A percentile compares a stretch with the other conserved stretches of the same genome.
phyloP scores from a whole-genome alignment of 1,140 invertebrate genomes.

The Eriosoma lanigerum region DNA sequence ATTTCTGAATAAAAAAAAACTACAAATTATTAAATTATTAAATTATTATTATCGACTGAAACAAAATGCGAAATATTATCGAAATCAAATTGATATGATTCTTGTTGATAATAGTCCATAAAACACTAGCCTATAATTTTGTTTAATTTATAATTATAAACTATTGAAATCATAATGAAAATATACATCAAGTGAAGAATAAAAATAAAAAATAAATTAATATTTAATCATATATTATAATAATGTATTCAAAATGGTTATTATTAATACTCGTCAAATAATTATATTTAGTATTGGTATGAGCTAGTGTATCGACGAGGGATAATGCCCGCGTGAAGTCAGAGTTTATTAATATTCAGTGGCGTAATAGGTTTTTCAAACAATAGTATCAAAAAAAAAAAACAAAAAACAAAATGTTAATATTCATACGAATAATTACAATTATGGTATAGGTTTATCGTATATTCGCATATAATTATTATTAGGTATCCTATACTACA shows the following conservation, averaged over 20 bases:
- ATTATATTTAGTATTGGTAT: not conserved
- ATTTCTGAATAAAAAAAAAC: no score
- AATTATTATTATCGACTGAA: not conserved
- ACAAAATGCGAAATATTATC: not conserved
- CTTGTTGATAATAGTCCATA: no score
- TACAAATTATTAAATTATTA: no score
- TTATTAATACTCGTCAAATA: slow-evolving; percentile 10
- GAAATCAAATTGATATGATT: not conserved
- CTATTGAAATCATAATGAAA: not conserved
- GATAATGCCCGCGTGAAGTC: not conserved
- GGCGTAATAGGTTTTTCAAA: not conserved
- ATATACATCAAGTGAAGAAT: not conserved
- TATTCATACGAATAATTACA: slow-evolving; percentile 7
- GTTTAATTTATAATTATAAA: not conserved
- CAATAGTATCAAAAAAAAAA: slow-evolving; percentile 4
- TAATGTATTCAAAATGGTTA: not conserved
- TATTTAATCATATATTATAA: not conserved
- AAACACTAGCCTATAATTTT: slow-evolving; percentile 7
- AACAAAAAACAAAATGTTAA: slow-evolving; percentile 23
- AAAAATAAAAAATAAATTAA: slow-evolving; percentile 8
- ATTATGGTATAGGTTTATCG: not conserved
- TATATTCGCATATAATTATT: not conserved
- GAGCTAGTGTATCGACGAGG: not conserved
- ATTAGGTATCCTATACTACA: no score
- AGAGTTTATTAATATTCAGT: slow-evolving; percentile 11